These are phyloP conservation scores for Hyperoodon ampullatus DNA, from an alignment of 2,113 vertebrate genomes.

Conservation along the genomic window DNA sequence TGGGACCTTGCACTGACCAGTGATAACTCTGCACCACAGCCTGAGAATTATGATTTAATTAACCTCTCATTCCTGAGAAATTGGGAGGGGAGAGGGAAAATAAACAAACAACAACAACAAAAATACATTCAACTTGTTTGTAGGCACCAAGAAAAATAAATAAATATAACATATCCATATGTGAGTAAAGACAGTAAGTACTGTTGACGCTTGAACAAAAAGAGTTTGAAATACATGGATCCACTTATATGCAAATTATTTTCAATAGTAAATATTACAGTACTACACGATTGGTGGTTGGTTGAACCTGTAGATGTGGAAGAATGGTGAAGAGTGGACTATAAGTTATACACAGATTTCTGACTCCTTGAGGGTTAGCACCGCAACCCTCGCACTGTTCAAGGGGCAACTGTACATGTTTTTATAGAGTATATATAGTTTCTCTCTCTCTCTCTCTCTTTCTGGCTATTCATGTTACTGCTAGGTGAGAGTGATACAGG, in stretches of 20 bases:
- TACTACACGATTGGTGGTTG: background rate
- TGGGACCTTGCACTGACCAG: background rate
- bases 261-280: background rate
- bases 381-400: background rate
- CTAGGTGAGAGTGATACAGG: background rate
- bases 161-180: background rate
- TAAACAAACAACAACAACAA: background rate
- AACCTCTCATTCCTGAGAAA: background rate
- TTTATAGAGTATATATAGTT: background rate
- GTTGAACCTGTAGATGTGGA: background rate
- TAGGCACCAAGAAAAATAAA: background rate
- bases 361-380: background rate
- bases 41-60: background rate
- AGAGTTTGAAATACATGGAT: background rate
- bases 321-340: background rate
- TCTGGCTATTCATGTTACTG: background rate
- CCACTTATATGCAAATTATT: background rate
- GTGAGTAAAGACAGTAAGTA: background rate
- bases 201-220: background rate
- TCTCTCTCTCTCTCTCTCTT: background rate
- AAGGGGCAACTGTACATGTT: background rate
- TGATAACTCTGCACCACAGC: background rate
- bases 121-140: background rate
- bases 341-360: background rate
- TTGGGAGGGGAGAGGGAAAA: background rate